Base-by-base conservation (phyloP, 2,797 vertebrate genomes). In the Gallinago solitaria region DNA sequence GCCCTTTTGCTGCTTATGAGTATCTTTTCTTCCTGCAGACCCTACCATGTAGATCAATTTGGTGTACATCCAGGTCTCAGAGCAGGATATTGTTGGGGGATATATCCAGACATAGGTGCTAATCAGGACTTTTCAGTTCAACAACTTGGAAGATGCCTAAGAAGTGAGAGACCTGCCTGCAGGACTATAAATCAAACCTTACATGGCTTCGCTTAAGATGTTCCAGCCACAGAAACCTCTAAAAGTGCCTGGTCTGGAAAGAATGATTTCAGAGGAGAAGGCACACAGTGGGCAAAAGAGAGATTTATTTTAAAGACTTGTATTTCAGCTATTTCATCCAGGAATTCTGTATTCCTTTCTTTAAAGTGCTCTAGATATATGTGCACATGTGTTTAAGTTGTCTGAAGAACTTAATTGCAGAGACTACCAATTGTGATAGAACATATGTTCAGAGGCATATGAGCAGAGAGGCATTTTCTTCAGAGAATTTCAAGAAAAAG, bases 221-320 rank as follows among this genome's bases (percentile, higher is more conserved):
- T 51, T 81, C 16, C 14, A 79, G 28, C 10, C 12, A 33, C 14
- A 76, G 50, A 84, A 76, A 50, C 4, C 3, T 82, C 54, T 84
- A 41, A 65, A 84, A 73, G 4, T 53, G 15, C 9, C 27, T 48
- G 5, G 19, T 12, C 18, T 87, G 24, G 37, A 63, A 89, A 70
- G 12, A 69, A 67, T 2, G 3, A 48, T 79, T 64, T 84, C 15
- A 78, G 6, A 63, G 9, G 5, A 81, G 13, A 33, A 4, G 11
- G 43, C 2, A 51, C 7, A 51, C 1, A 0, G 7, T 70, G 4
- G 8, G 2, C 4, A 75, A 79, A 84, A 35, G 6, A 6, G 9
- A 74, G 8, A 41, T 67, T 73, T 87, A 28, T 12, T 64, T 77
- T 69, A 50, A 80, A 57, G 10, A 9, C 5, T 74, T 83, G 3